These are phyloP conservation scores for Andrena marginata DNA, from an alignment of 2,888 invertebrate genomes.

Conservation along the genomic window DNA sequence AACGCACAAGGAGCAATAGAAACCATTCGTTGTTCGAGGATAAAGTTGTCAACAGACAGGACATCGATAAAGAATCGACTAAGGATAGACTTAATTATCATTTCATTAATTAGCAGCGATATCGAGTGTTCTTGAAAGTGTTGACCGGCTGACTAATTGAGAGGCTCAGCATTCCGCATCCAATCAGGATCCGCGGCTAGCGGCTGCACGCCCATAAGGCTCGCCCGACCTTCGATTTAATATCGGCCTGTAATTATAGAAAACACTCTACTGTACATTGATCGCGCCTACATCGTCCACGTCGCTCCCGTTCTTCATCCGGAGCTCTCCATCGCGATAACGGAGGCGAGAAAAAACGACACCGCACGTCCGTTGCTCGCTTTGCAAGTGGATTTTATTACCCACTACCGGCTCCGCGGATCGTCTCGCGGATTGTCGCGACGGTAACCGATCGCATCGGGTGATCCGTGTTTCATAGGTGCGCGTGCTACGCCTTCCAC, in stretches of 20 bases:
- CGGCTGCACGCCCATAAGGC: constrained; percentile 50
- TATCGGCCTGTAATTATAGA: constrained; percentile 55
- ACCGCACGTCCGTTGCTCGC: constrained; percentile 12
- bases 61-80: neutral
- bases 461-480: too few relatives aligned
- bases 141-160: constrained; percentile 15
- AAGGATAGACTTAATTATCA: neutral
- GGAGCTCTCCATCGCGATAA: neutral
- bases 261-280: constrained; percentile 10
- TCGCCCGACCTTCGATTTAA: constrained; percentile 52
- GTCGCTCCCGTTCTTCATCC: constrained; percentile 21
- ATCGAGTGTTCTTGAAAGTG: neutral
- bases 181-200: constrained; percentile 55
- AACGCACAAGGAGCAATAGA: neutral
- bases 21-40: neutral
- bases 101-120: neutral
- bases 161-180: constrained; percentile 58
- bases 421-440: neutral
- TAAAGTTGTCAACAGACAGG: neutral
- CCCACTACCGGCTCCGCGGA: too few relatives aligned
- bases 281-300: constrained; percentile 11
- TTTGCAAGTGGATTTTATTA: constrained; percentile 24
- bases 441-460: too few relatives aligned
- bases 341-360: neutral
- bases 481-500: too few relatives aligned